Evolutionary conservation across 2,797 vertebrate species (phyloP).

Genomic region (Lepilemur ruficaudatus): DNA sequence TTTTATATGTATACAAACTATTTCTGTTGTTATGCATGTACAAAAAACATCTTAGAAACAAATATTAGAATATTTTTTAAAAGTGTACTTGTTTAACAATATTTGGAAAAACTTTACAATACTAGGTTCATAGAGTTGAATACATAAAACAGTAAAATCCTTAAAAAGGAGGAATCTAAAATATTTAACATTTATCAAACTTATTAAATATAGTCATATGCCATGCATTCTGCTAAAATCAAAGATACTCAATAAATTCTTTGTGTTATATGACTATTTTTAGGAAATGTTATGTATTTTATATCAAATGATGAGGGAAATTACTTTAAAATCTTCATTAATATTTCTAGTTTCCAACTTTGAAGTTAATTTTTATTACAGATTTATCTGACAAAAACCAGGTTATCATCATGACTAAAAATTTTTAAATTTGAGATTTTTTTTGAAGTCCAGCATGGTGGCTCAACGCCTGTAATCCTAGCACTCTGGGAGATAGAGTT

Average conservation of each 20-base stretch:
- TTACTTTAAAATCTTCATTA: slow-evolving; percentile 14
- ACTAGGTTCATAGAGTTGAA: slow-evolving; percentile 7
- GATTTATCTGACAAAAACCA: slow-evolving; percentile 11
- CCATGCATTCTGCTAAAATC: neutral
- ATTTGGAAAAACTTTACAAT: neutral
- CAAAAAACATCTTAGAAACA: neutral
- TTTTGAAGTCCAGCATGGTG: too few species aligned
- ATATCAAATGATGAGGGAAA: neutral
- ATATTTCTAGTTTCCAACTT: neutral
- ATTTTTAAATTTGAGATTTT: neutral
- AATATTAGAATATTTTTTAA: neutral
- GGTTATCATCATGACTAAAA: neutral
- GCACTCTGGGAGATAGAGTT: too few species aligned
- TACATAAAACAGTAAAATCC: slow-evolving; percentile 23
- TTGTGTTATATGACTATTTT: slow-evolving; percentile 1
- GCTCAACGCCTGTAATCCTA: too few species aligned
- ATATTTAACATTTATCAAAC: slow-evolving; percentile 37
- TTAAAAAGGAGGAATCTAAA: slow-evolving; percentile 35
- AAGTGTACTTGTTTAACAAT: neutral
- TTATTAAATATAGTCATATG: slow-evolving; percentile 9
- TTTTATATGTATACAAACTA: neutral
- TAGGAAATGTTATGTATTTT: neutral
- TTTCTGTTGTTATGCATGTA: neutral
- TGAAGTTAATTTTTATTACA: neutral
- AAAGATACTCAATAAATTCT: neutral